A percentile compares a stretch with the other conserved stretches of the same genome.
phyloP scores from a whole-genome alignment of 1,140 invertebrate species.

The Radopholus similis region DNA sequence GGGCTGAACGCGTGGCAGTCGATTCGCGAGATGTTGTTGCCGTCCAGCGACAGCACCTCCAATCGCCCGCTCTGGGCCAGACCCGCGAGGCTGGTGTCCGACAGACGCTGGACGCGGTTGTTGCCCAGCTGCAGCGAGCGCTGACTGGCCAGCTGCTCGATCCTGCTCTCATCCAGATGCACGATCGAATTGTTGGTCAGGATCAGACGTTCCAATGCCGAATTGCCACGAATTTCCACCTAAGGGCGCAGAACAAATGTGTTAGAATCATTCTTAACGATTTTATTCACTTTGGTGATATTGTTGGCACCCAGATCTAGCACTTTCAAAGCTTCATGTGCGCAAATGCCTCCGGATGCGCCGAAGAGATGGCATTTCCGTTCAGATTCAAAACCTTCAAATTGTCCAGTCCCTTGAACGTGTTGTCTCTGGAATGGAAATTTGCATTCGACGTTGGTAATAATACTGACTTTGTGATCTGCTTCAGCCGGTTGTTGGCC shows the following conservation, averaged over 20 bases:
- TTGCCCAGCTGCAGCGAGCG: conserved; percentile 39
- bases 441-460: background rate
- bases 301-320: conserved; percentile 49
- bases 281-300: conserved; percentile 23
- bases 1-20: conserved; percentile 21
- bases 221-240: conserved; percentile 36
- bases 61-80: conserved; percentile 33
- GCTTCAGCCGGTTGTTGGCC: conserved; percentile 43
- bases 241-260: conserved; percentile 13
- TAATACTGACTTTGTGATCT: conserved; percentile 45
- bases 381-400: conserved; percentile 39
- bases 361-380: conserved; percentile 29
- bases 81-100: conserved; percentile 35
- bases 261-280: background rate
- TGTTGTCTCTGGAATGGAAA: conserved; percentile 35
- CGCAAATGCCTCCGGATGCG: conserved; percentile 39
- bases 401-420: conserved; percentile 47
- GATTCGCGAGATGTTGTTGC: conserved; percentile 46
- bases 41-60: conserved; percentile 36
- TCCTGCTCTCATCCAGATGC: conserved; percentile 37
- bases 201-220: conserved; percentile 43
- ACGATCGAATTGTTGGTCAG: conserved; percentile 53
- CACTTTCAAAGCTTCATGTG: conserved; percentile 39
- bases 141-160: conserved; percentile 34
- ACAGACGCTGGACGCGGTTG: conserved; percentile 35